phyloP scores from a whole-genome alignment of 2,888 invertebrate genomes.

The Norana najaformis region DNA sequence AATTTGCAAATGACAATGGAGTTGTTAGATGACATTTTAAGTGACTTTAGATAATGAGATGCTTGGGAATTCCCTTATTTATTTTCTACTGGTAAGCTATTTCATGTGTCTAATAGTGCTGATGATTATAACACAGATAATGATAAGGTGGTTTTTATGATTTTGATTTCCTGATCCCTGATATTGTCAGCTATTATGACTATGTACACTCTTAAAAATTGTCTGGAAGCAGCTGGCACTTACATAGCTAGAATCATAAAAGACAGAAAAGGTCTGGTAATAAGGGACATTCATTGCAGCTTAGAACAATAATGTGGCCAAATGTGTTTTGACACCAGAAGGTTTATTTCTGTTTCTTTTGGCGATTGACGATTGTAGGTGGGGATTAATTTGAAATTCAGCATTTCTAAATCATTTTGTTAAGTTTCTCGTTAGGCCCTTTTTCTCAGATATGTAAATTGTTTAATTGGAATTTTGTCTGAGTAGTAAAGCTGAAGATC shows the following conservation, averaged over 20 bases:
- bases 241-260: neutral
- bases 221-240: neutral
- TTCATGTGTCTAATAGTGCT: neutral
- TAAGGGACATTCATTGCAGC: too few species aligned
- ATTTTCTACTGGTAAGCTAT: neutral
- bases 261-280: neutral
- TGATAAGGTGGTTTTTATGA: neutral
- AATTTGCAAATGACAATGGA: neutral
- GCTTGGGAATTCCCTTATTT: neutral
- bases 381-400: neutral
- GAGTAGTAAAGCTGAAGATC: neutral
- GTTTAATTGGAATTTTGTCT: neutral
- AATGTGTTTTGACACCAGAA: neutral
- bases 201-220: neutral
- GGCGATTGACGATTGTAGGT: neutral
- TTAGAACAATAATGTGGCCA: neutral
- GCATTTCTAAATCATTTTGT: neutral
- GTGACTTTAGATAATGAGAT: neutral
- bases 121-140: neutral
- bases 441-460: slow-evolving; percentile 16
- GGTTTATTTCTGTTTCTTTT: neutral
- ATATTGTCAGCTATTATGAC: too few species aligned
- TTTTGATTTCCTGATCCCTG: too few species aligned
- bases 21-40: neutral
- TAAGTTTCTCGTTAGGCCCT: too few species aligned